phyloP scores from a whole-genome alignment of 2,888 invertebrate genomes.

The Cerceris rybyensis region DNA sequence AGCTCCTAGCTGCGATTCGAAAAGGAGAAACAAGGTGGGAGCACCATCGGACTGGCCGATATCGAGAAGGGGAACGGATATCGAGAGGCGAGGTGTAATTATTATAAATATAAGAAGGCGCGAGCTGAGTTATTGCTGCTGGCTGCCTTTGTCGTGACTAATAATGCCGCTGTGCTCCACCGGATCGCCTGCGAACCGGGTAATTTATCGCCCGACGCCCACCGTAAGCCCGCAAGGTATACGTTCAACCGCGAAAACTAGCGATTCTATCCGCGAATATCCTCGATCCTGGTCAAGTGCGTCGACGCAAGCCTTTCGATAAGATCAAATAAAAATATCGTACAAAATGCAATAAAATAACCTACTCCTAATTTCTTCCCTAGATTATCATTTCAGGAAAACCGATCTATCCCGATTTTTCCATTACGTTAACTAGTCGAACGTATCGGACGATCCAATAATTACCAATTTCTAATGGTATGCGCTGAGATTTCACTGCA shows the following conservation, averaged over 20 bases:
- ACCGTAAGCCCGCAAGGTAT: constrained; percentile 32
- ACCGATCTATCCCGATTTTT: too few relatives aligned
- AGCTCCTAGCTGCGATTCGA: constrained; percentile 25
- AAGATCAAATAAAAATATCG: too few relatives aligned
- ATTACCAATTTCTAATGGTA: too few relatives aligned
- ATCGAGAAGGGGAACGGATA: constrained; percentile 25
- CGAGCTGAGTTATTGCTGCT: constrained; percentile 62
- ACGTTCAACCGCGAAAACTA: constrained; percentile 24
- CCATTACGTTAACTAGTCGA: too few relatives aligned
- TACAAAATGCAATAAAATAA: too few relatives aligned
- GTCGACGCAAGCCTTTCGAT: background rate
- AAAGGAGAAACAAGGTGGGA: constrained; percentile 15
- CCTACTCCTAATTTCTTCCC: too few relatives aligned
- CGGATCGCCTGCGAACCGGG: constrained; percentile 50
- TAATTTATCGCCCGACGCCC: constrained; percentile 62
- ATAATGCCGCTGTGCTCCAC: constrained; percentile 62
- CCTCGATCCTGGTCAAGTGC: background rate
- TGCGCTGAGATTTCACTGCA: too few relatives aligned
- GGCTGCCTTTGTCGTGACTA: constrained; percentile 69
- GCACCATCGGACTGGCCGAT: constrained; percentile 23
- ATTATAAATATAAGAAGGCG: constrained; percentile 68
- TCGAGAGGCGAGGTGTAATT: constrained; percentile 60
- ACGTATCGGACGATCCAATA: too few relatives aligned
- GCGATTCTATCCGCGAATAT: background rate
- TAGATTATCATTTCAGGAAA: too few relatives aligned